These are phyloP conservation scores for Brachionus paranguensis DNA, from an alignment of 1,140 invertebrate species.

Conservation along the genomic window DNA sequence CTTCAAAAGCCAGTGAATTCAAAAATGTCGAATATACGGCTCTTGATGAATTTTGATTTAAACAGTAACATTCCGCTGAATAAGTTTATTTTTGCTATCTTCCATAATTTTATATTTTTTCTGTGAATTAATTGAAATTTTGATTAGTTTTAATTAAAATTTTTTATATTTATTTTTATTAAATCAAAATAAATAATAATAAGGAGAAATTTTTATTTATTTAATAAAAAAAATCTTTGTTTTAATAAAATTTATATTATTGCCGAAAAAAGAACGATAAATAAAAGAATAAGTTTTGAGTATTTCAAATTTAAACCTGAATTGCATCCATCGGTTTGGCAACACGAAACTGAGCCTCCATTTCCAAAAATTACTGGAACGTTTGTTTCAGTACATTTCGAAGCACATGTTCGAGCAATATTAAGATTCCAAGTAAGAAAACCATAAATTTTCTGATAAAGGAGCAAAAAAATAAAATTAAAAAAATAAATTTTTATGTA, in stretches of 20 bases:
- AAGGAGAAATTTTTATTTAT: too few species aligned
- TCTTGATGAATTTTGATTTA: neutral
- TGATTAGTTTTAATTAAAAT: neutral
- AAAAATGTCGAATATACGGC: conserved; percentile 9
- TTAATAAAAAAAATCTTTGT: neutral
- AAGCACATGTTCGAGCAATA: neutral
- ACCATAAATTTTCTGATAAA: neutral
- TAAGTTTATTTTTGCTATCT: neutral
- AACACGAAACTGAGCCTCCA: neutral
- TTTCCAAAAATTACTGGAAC: neutral
- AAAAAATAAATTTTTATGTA: neutral
- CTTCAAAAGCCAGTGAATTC: neutral
- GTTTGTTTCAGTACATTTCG: neutral
- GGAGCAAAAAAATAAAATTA: neutral
- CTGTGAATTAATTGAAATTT: neutral
- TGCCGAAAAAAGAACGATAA: neutral
- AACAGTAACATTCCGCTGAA: neutral
- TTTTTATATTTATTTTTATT: neutral
- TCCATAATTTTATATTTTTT: neutral
- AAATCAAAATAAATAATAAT: neutral
- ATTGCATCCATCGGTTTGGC: neutral
- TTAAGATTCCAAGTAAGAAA: neutral
- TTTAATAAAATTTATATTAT: neutral
- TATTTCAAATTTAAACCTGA: neutral
- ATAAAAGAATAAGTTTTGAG: neutral